Evolutionary conservation across 2,797 vertebrate genomes (phyloP).

Genomic region (Lepus oiostolus): DNA sequence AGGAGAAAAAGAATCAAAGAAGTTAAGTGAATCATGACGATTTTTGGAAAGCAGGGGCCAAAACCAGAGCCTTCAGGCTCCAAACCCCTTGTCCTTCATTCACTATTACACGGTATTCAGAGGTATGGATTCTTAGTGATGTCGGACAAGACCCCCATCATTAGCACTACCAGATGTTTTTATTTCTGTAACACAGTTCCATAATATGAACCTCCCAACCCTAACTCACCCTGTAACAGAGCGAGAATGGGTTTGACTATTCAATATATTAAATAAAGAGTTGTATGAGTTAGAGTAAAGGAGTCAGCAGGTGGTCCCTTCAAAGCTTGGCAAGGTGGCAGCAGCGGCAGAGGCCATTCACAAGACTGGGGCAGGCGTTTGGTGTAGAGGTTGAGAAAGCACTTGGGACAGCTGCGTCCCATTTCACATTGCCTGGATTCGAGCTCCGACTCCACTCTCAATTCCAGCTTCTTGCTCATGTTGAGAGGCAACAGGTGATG

Average conservation of each 20-base stretch:
- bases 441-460: too few relatives aligned
- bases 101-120: not conserved
- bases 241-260: not conserved
- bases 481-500: too few relatives aligned
- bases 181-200: not conserved
- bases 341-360: not conserved
- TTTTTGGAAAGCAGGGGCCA: not conserved
- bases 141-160: too few relatives aligned
- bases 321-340: not conserved
- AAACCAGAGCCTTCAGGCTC: not conserved
- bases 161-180: not conserved
- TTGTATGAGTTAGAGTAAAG: not conserved
- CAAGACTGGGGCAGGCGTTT: not conserved
- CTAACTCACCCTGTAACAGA: not conserved
- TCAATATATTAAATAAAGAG: not conserved
- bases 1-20: slow-evolving; percentile 25
- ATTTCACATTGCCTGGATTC: too few relatives aligned
- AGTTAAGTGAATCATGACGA: not conserved
- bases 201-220: not conserved
- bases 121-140: not conserved
- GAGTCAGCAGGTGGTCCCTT: not conserved
- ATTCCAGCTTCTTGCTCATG: too few relatives aligned
- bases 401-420: too few relatives aligned
- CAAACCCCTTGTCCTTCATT: not conserved
- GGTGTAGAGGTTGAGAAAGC: too few relatives aligned